Percentiles rank a stretch among this genome's conserved stretches.
Evolutionary conservation across 2,113 vertebrate species (phyloP).

Genomic region (Lagenorhynchus albirostris): DNA sequence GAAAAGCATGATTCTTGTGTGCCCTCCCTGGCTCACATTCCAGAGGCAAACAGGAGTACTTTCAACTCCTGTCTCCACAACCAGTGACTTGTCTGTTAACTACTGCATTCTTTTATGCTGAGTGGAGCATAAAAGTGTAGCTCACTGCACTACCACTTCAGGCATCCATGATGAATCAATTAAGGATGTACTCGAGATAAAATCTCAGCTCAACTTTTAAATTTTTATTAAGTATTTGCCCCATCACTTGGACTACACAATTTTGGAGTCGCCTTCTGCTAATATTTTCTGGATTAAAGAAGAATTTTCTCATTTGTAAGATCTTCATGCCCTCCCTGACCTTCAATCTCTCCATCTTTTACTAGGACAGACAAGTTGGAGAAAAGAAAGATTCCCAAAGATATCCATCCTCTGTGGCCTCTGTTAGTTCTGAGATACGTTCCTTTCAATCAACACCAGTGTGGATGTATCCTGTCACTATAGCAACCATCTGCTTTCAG

Average conservation of each 20-base stretch:
- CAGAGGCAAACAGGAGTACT: not conserved
- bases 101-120: not conserved
- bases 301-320: constrained; percentile 30
- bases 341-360: constrained; percentile 13
- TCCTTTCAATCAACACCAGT: constrained; percentile 33
- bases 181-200: not conserved
- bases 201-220: not conserved
- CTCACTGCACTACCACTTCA: not conserved
- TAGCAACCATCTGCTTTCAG: constrained; percentile 27
- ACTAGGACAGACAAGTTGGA: not conserved
- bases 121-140: not conserved
- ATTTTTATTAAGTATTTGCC: not conserved
- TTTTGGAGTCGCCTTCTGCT: not conserved
- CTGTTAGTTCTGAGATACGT: not conserved
- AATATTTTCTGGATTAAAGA: not conserved
- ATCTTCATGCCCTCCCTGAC: not conserved
- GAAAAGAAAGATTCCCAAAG: constrained; percentile 13
- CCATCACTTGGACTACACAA: not conserved
- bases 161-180: not conserved
- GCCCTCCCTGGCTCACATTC: not conserved
- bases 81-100: not conserved
- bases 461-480: constrained; percentile 11
- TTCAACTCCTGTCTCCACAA: not conserved
- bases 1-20: not conserved
- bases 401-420: not conserved